Percentiles rank a stretch among this genome's conserved stretches.
These are phyloP conservation scores for Sander vitreus DNA, from an alignment of 2,113 vertebrate genomes.

Conservation along the genomic window DNA sequence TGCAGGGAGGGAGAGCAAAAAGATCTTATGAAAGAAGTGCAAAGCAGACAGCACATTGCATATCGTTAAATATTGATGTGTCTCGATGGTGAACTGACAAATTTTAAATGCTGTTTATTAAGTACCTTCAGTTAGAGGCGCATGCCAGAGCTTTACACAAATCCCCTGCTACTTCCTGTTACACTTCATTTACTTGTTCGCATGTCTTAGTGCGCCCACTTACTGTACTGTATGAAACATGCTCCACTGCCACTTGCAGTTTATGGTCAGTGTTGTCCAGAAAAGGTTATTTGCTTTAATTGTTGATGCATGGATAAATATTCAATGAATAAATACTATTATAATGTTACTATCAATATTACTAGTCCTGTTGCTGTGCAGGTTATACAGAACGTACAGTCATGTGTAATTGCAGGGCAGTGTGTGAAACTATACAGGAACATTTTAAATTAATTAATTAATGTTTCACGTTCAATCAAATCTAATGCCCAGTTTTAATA, in stretches of 20 bases:
- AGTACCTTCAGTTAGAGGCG: constrained; percentile 32
- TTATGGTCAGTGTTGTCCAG: constrained; percentile 3
- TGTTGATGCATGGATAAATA: constrained; percentile 3
- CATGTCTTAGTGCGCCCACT: neutral
- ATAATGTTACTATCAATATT: neutral
- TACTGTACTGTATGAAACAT: constrained; percentile 10
- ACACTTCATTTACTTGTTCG: constrained; percentile 38
- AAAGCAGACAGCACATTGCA: constrained; percentile 18
- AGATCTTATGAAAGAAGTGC: constrained; percentile 28
- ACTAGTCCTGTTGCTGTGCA: constrained; percentile 2
- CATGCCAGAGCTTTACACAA: constrained; percentile 25
- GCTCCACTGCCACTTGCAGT: constrained; percentile 15
- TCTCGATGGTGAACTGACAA: constrained; percentile 49
- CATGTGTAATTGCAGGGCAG: neutral
- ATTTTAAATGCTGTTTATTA: constrained; percentile 62
- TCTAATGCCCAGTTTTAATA: constrained; percentile 32
- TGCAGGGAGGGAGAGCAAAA: constrained; percentile 1
- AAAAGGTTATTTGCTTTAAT: constrained; percentile 10
- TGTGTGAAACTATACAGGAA: constrained; percentile 21
- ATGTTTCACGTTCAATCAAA: constrained; percentile 48
- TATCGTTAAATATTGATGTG: constrained; percentile 53
- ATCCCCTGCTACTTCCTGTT: constrained; percentile 29
- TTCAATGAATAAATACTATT: constrained; percentile 5
- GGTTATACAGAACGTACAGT: neutral
- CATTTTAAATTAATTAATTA: constrained; percentile 46